Conservation (phyloP, 2,888 invertebrate genomes). For the Rhagium mordax region DNA sequence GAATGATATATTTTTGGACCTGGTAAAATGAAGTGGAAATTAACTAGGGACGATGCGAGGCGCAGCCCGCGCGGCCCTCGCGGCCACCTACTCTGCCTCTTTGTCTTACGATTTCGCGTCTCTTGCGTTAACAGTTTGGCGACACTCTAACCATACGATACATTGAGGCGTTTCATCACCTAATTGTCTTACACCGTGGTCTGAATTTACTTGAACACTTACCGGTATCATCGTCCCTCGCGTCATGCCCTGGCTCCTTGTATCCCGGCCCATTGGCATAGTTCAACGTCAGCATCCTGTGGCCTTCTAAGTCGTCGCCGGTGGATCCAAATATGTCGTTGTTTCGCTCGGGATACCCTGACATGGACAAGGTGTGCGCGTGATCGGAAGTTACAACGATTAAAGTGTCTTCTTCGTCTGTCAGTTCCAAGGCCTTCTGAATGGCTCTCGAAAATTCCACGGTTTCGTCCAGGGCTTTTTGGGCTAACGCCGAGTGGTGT, state of each 20-base stretch:
- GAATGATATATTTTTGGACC: no score
- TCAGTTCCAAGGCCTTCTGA: slow-evolving; percentile 78
- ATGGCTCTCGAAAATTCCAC: slow-evolving; percentile 75
- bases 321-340: slow-evolving; percentile 61
- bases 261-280: slow-evolving; percentile 85
- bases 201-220: no score
- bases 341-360: slow-evolving; percentile 71
- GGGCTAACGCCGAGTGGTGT: slow-evolving; percentile 80
- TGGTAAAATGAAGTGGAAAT: no score
- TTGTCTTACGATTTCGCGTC: no score
- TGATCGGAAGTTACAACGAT: slow-evolving; percentile 87
- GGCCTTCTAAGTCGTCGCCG: not conserved
- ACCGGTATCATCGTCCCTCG: not conserved
- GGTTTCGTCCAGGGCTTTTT: slow-evolving; percentile 84
- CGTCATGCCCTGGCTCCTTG: slow-evolving; percentile 48
- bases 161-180: no score
- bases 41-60: no score
- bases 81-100: no score
- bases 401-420: slow-evolving; percentile 79
- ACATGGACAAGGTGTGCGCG: slow-evolving; percentile 78
- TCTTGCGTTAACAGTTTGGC: no score
- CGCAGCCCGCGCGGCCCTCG: no score
- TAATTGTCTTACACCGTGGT: no score
- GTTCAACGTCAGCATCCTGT: slow-evolving; percentile 68
- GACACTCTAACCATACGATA: no score